Evolutionary conservation across 1,140 invertebrate genomes (phyloP), one percentile per base, ranked within the genome.

Genomic region (Trichonephila inaurata): DNA sequence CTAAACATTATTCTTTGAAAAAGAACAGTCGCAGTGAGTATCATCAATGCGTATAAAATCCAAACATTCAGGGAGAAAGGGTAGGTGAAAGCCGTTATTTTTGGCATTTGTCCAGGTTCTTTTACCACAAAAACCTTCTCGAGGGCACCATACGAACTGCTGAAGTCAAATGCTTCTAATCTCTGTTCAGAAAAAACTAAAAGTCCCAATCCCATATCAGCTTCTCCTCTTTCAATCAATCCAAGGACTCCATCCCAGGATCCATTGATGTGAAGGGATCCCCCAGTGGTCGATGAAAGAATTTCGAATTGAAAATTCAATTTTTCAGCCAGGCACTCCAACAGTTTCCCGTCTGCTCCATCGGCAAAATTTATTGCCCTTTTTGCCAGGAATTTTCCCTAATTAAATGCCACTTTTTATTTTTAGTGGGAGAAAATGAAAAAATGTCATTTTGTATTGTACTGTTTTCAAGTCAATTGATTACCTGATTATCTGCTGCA

Each of bases 171-270:
- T 2, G 40, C 89, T 44, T 33, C 24, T 8, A 12, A 72, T 81
- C 60, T 82, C 33, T 81, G 33, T 21, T 91, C 21, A 19, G 89
- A n/a, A 82, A 12, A 82, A 5, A 8, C n/a, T 72, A 91, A 33
- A 7, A 40, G 33, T 8, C 16, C 2, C 7, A 91, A 44, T 0
- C 64, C 69, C 60, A 91, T 60, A 21, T 91, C 69, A 6, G 89
- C 89, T 82, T 91, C 89, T 62, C 66, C 18, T 83, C 89, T 91
- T 6, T 60, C 8, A 12, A 91, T 4, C 89, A 83, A 82, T 21
- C 89, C 89, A n/a, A 91, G 62, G 12, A 91, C 82, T 18, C 89
- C 89, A 21, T n/a, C 28, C 72, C 72, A 91, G 5, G 33, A 33
- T 19, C 89, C 89, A 64, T 91, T 62, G 16, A 19, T 18, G 7